Evolutionary conservation across 2,888 invertebrate genomes (phyloP).

Genomic region (Campoletis raptor): DNA sequence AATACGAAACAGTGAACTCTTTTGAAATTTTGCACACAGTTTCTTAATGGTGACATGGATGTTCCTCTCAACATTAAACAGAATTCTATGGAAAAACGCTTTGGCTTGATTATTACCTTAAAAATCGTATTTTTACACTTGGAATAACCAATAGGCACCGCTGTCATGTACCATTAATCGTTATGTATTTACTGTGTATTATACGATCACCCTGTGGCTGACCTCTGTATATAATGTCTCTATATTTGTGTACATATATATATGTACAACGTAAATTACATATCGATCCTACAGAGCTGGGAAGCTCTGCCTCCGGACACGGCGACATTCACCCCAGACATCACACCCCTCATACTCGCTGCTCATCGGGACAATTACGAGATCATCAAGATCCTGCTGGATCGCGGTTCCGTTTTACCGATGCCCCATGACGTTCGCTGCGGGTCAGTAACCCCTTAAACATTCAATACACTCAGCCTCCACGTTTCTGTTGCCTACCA

Average conservation of each 20-base stretch:
- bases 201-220: conserved; percentile 36
- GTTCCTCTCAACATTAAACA: too few species aligned
- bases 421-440: conserved; percentile 97
- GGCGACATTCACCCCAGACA: conserved; percentile 98
- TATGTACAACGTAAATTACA: conserved; percentile 49
- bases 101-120: neutral
- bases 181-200: conserved; percentile 33
- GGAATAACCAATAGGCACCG: neutral
- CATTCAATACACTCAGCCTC: neutral
- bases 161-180: conserved; percentile 36
- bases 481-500: neutral
- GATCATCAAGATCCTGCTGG: conserved; percentile 98
- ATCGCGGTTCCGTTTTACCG: conserved; percentile 96
- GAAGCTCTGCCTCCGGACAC: conserved; percentile 96
- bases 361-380: conserved; percentile 99
- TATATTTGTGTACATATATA: conserved; percentile 22
- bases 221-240: conserved; percentile 31
- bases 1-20: too few species aligned
- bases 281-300: conserved; percentile 90
- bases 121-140: neutral
- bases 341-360: conserved; percentile 98
- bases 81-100: too few species aligned
- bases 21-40: too few species aligned
- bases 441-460: conserved; percentile 76
- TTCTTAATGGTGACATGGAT: too few species aligned